Conservation (phyloP, 1,140 invertebrate species). For the Sycophila sp. region DNA sequence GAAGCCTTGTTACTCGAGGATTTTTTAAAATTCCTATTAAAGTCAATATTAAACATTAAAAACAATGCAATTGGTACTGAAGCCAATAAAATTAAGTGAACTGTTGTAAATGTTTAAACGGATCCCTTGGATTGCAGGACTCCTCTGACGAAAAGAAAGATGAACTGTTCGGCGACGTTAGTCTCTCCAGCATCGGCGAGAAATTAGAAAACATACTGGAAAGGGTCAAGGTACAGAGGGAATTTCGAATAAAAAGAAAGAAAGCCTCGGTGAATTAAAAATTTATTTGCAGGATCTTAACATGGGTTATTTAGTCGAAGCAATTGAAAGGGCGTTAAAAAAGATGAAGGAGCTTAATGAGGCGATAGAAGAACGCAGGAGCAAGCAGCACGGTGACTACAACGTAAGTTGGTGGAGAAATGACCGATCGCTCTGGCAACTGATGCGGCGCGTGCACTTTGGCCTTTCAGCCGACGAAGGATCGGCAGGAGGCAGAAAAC, state of each 20-base stretch:
- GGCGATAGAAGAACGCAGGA: background rate
- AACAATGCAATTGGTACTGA: too few relatives aligned
- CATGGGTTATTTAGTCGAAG: slow-evolving; percentile 23
- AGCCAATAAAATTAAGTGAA: too few relatives aligned
- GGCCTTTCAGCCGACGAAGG: background rate
- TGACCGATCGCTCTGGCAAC: too few relatives aligned
- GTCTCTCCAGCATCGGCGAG: background rate
- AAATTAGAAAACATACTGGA: background rate
- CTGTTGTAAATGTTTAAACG: too few relatives aligned
- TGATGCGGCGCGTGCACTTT: too few relatives aligned
- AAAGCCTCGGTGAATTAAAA: background rate
- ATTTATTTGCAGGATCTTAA: slow-evolving; percentile 26
- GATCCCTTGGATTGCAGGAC: too few relatives aligned
- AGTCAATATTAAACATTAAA: too few relatives aligned
- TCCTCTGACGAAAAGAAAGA: background rate
- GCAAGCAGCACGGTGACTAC: slow-evolving; percentile 21
- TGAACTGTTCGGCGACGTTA: background rate
- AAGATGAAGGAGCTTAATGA: slow-evolving; percentile 30
- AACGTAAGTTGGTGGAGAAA: slow-evolving; percentile 22
- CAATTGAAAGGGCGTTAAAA: slow-evolving; percentile 8
- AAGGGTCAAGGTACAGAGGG: slow-evolving; percentile 2
- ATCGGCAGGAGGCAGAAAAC: background rate
- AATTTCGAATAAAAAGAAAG: background rate
- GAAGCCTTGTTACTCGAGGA: too few relatives aligned
- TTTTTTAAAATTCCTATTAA: too few relatives aligned